Conservation (phyloP, 2,113 vertebrate species). For the Neodontobutis hainanensis region DNA sequence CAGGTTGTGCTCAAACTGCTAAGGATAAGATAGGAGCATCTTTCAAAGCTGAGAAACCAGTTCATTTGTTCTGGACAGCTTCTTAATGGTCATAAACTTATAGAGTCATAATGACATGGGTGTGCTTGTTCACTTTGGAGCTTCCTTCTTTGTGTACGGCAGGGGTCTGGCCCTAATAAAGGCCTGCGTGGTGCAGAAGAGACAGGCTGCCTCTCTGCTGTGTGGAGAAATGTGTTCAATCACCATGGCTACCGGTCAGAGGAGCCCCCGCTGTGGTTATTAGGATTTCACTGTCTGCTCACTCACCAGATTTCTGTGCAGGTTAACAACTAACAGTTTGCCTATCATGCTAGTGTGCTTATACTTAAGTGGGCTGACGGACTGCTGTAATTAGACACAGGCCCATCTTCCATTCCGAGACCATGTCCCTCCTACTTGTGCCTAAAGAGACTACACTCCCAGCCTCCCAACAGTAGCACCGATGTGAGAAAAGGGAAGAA, state of each 20-base stretch:
- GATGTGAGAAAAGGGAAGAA: conserved; percentile 57
- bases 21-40: conserved; percentile 32
- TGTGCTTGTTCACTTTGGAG: conserved; percentile 44
- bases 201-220: conserved; percentile 52
- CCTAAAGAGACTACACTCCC: conserved; percentile 26
- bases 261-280: conserved; percentile 68
- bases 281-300: conserved; percentile 61
- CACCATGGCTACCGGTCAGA: conserved; percentile 70
- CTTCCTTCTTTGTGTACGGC: conserved; percentile 47
- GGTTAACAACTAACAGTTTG: conserved; percentile 52
- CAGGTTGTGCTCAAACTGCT: conserved; percentile 25
- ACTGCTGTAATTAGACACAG: conserved; percentile 34
- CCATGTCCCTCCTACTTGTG: conserved; percentile 14
- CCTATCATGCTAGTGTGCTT: conserved; percentile 30
- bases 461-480: conserved; percentile 37
- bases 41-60: conserved; percentile 2
- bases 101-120: conserved; percentile 59
- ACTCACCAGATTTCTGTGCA: conserved; percentile 50
- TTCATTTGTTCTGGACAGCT: conserved; percentile 39
- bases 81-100: conserved; percentile 49
- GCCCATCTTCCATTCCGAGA: conserved; percentile 25
- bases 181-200: conserved; percentile 39
- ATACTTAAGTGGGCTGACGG: conserved; percentile 22
- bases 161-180: conserved; percentile 51
- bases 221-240: conserved; percentile 69